phyloP scores from a whole-genome alignment of 1,140 invertebrate species.

The Aphaenogaster floridana region DNA sequence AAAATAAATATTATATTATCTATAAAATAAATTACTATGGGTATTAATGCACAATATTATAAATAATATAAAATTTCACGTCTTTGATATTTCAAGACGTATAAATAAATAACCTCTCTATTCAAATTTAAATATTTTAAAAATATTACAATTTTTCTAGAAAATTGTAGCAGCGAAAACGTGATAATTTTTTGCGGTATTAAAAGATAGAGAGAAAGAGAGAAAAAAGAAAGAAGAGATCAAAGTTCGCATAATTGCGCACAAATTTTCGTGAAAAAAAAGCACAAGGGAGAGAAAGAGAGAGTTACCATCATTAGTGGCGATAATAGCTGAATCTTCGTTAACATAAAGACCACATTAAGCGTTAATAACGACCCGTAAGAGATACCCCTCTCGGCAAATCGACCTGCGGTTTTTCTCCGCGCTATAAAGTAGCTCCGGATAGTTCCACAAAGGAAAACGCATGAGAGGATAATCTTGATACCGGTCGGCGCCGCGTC shows the following conservation, averaged over 20 bases:
- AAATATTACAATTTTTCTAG: slow-evolving; percentile 8
- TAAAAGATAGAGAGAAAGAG: not conserved
- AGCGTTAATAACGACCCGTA: slow-evolving; percentile 41
- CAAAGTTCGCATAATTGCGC: slow-evolving; percentile 19
- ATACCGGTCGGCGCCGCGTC: slow-evolving; percentile 18
- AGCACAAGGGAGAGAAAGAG: not conserved
- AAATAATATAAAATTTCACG: not conserved
- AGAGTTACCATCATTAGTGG: slow-evolving; percentile 12
- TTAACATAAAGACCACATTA: slow-evolving; percentile 39
- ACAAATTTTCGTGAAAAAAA: not conserved
- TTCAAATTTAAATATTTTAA: not conserved
- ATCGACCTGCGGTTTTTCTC: slow-evolving; percentile 31
- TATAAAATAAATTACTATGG: not conserved
- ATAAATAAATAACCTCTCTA: not conserved
- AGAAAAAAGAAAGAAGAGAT: not conserved
- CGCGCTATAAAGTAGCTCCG: not conserved
- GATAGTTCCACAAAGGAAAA: slow-evolving; percentile 17
- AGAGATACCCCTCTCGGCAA: not conserved
- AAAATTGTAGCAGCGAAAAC: not conserved
- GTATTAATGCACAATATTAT: not conserved
- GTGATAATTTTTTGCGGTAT: not conserved
- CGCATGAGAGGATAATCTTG: slow-evolving; percentile 46
- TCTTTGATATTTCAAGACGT: not conserved
- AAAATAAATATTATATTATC: not conserved
- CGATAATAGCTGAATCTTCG: slow-evolving; percentile 30